Base-by-base conservation (phyloP, 1,140 invertebrate species). In the Hesperophylax magnus region DNA sequence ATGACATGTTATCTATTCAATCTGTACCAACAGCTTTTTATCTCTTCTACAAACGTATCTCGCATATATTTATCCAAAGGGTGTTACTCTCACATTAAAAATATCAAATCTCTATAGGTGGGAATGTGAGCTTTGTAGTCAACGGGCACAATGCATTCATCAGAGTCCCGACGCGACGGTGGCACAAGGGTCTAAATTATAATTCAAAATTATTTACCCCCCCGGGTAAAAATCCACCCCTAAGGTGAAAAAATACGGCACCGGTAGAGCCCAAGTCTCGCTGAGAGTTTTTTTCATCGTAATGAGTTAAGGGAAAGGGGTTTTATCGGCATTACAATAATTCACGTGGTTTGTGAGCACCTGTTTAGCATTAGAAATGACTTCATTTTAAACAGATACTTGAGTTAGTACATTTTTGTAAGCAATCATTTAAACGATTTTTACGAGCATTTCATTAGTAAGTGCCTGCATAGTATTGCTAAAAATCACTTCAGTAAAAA, bases 191-290 rank as follows among this genome's bases (percentile, higher is more conserved):
- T 84, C 75, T 52, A 61, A 72, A 84, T 84, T 81, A 82, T 79
- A 84, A 82, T 84, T 80, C 78, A 81, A 84, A 84, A 84, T 84
- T 74, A 80, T 84, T 84, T 81, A 84, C 76, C 82, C 79, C 71
- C 76, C 61, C 69, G 39, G 24, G 54, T 71, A 81, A 80, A 81
- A 83, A 63, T 20, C 71, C n/a, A 53, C 54, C 78, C 74, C 74
- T 58, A 60, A 80, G 61, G 52, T 61, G 79, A 56, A 83, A 77
- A 81, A 83, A 80, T 63, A 11, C 72, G 54, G 71, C 54, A 71
- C 78, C 77, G 39, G 39, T 47, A 47, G 11, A 47, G 39, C 9
- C 39, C 11, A 47, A 47, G 11, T 74, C 63, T 80, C 79, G 72
- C 60, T 60, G 54, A 81, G 76, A 76, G 82, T 20, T 81, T 80